Base-by-base conservation (phyloP, 2,797 vertebrate genomes). In the Agapornis canus region DNA sequence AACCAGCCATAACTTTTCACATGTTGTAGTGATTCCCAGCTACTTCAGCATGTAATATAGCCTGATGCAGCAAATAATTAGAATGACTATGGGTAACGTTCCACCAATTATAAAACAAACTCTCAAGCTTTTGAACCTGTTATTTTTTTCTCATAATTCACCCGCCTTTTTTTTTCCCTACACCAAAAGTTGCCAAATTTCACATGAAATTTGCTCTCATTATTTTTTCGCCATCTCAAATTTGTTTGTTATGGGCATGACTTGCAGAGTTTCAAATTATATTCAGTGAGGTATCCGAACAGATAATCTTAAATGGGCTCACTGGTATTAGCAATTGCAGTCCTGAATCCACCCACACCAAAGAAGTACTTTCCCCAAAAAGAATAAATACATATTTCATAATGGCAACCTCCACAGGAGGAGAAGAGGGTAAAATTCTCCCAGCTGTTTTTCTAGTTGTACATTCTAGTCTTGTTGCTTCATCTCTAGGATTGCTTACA, bases 41-140 rank as follows among this genome's bases (percentile, higher is more conserved):
- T 66, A 77, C 92, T 94, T 92, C 88, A 95, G 94, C 94, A 95
- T 32, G 29, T 70, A 47, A 75, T 76, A 83, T 29, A 70, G 51
- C 78, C 77, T 94, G 85, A 94, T 78, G 52, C 63, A 96, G 82
- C 70, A 94, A 89, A 71, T 71, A 79, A 21, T 52, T 22, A 11
- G 40, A 84, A 78, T 77, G 48, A 91, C 73, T 95, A 66, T 6
- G 77, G 16, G 59, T 72, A 84, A 49, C 70, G 72, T 56, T 69
- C 51, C 54, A 79, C 35, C 71, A 45, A 35, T 5, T 48, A 31
- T 90, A 93, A 91, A 86, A 47, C 15, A 1, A 63, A 69, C 2
- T 2, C 65, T 7, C 0, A 0, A 57, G 13, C 18, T 72, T 63
- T 60, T 69, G 45, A n/a, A 65, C 39, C 32, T 57, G 17, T 32